Conservation (phyloP, 2,888 invertebrate genomes). For the Campoletis raptor region DNA sequence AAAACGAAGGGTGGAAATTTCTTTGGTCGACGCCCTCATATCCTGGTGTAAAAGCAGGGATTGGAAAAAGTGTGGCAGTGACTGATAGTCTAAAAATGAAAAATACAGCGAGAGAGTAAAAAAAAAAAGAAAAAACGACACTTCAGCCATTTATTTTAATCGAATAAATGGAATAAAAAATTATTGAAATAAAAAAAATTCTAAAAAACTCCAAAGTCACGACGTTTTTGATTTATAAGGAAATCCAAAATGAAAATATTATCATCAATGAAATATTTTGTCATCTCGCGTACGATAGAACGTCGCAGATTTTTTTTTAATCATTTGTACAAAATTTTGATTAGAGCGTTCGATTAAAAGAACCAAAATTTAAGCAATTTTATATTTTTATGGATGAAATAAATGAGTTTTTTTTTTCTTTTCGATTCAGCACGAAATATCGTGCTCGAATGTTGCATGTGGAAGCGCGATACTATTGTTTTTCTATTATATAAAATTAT, state of each 20-base stretch:
- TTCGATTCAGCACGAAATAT: not conserved
- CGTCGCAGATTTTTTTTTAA: not conserved
- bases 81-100: conserved; percentile 52
- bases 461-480: not conserved
- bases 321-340: not conserved
- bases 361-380: not conserved
- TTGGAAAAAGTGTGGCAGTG: conserved; percentile 42
- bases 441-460: not conserved
- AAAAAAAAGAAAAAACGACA: not conserved
- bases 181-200: not conserved
- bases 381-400: not conserved
- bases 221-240: not conserved
- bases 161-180: not conserved
- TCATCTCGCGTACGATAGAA: not conserved
- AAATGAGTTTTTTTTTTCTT: not conserved
- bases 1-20: not conserved
- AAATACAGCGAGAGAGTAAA: not conserved
- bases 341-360: not conserved
- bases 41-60: not conserved
- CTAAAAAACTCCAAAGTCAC: not conserved
- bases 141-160: not conserved
- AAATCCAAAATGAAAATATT: not conserved
- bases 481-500: conserved; percentile 1
- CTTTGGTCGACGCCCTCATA: not conserved
- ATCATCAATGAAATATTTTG: not conserved